phyloP scores from a whole-genome alignment of 2,113 vertebrate species.

The Nycticryphes semicollaris region DNA sequence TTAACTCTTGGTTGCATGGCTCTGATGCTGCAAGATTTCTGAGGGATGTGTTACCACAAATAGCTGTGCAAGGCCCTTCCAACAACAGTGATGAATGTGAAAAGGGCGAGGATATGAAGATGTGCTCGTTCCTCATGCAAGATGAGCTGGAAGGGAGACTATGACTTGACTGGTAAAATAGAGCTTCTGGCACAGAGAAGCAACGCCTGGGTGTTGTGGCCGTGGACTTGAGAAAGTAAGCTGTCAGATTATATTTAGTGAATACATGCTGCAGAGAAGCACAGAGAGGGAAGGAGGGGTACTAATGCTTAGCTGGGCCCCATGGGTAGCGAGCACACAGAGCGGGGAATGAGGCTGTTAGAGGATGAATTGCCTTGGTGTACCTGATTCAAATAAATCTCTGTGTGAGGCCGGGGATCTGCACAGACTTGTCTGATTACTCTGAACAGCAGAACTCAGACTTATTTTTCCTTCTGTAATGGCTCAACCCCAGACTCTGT shows the following conservation, averaged over 20 bases:
- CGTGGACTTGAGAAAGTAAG: slow-evolving; percentile 30
- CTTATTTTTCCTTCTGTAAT: not conserved
- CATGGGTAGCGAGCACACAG: not conserved
- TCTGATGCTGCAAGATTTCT: not conserved
- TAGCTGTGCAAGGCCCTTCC: not conserved
- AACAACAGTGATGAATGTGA: not conserved
- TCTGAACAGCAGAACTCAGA: not conserved
- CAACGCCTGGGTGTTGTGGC: not conserved
- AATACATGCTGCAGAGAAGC: not conserved
- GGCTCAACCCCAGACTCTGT: not conserved
- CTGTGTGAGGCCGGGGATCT: not conserved
- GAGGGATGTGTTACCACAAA: not conserved
- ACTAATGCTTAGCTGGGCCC: not conserved
- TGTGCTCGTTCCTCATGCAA: not conserved
- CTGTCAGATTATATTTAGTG: slow-evolving; percentile 41
- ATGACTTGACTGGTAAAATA: not conserved
- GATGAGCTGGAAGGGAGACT: not conserved
- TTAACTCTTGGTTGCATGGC: not conserved
- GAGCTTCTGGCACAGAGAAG: slow-evolving; percentile 22
- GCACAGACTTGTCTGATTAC: not conserved
- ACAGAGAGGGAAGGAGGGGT: not conserved
- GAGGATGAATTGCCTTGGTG: slow-evolving; percentile 25
- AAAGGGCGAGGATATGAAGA: not conserved
- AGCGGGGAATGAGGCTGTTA: not conserved
- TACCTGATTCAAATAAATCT: not conserved